Evolutionary conservation across 2,797 vertebrate species (phyloP), one percentile per base, ranked within the genome.

Genomic region (Thamnophis elegans): DNA sequence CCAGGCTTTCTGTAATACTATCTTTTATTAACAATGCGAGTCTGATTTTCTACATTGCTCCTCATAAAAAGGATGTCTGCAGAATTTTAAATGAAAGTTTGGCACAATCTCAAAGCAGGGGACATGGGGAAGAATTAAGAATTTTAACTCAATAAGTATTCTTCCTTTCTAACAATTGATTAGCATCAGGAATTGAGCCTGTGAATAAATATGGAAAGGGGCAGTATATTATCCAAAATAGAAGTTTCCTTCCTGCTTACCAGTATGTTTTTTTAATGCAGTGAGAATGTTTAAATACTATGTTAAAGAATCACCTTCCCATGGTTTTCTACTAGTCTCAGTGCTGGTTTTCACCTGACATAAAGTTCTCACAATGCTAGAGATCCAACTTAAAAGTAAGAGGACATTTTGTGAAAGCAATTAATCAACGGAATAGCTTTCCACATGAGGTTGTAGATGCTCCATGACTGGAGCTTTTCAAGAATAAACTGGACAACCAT

Each of bases 1-100:
- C 94, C 93, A 91, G 92, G 13, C 28, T 89, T 60, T 89, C 82
- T 87, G 93, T 93, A 93, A 90, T 92, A 93, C 16, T 54, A 90
- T 62, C 85, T 95, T 95, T 92, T 94, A 91, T 93, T 93, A 92
- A 87, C 94, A 93, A 60, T 85, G 92, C 47, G 22, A 36, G 92
- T 94, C 90, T 20, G 13, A 58, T 14, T 93, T 94, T 94, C 90
- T 32, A 1, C 87, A 88, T 20, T 73, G 20, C 60, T 91, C 91
- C 93, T 92, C 87, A 93, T 68, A 89, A 93, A 85, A 47, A 51
- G 88, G 20, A 54, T 68, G 28, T 42, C 47, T 28, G 53, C 47
- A 73, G 22, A 53, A 54, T 78, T 93, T 95, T 88, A 93, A 94
- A 86, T 25, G 87, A 94, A 95, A 91, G 2, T 0, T 88, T 73